A percentile compares a stretch with the other conserved stretches of the same genome.
Evolutionary conservation across 2,113 vertebrate species (phyloP).

Genomic region (Mugil cephalus): DNA sequence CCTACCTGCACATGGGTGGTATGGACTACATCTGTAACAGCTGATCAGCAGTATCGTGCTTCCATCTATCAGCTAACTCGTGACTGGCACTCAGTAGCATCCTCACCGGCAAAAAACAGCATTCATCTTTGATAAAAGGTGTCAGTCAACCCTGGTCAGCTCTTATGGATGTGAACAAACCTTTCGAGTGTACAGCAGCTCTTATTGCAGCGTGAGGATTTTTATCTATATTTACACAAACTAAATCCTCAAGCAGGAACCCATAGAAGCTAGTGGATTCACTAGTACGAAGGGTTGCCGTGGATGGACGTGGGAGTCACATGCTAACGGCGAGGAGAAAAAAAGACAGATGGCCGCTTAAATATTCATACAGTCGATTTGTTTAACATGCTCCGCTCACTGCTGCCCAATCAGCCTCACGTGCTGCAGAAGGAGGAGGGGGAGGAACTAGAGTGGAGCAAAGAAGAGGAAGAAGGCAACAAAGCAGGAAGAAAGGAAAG

Average conservation of each 20-base stretch:
- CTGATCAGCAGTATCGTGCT: conserved; percentile 23
- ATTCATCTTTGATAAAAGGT: background rate
- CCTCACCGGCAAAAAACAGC: too few relatives aligned
- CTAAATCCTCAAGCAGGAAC: too few relatives aligned
- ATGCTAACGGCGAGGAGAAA: background rate
- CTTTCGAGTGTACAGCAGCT: too few relatives aligned
- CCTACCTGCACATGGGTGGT: conserved; percentile 8
- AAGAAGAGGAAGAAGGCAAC: background rate
- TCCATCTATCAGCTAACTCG: conserved; percentile 13
- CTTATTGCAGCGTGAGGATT: too few relatives aligned
- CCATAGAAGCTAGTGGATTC: too few relatives aligned
- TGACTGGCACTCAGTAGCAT: background rate
- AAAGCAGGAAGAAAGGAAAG: background rate
- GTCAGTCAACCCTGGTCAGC: too few relatives aligned
- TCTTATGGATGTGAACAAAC: too few relatives aligned
- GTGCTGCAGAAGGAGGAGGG: conserved; percentile 20
- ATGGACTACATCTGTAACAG: conserved; percentile 16
- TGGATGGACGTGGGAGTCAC: background rate
- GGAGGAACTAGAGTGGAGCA: background rate
- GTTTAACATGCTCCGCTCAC: conserved; percentile 35
- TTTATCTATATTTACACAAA: too few relatives aligned
- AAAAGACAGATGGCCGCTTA: conserved; percentile 48
- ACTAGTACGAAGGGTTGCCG: too few relatives aligned
- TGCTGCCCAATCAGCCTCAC: conserved; percentile 31
- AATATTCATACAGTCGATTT: conserved; percentile 59